Base-by-base conservation (phyloP, 1,140 invertebrate species). In the Hyles vespertilio region DNA sequence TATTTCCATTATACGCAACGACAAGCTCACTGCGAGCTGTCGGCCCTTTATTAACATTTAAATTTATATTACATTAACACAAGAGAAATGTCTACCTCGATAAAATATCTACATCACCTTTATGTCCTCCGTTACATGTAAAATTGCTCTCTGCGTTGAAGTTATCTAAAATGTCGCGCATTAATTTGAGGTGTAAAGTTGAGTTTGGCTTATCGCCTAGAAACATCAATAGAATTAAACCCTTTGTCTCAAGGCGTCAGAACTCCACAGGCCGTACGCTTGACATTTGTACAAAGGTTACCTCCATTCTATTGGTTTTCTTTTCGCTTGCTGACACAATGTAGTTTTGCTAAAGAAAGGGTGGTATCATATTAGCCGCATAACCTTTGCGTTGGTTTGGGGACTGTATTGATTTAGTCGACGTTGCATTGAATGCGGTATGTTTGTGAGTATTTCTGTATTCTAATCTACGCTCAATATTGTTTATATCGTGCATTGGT, bases 271-370 rank as follows among this genome's bases (percentile, higher is more conserved):
- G 70, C 65, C 61, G 76, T 72, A 74, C 70, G 77, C 71, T 78
- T 87, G 85, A 79, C 85, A 89, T 89, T 89, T 89, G 69, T 79
- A 72, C 68, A 88, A 89, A 89, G 84, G 85, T 87, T 79, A 81
- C 71, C 70, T 75, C 73, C 61, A 69, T 77, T 78, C 73, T 69
- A 70, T 80, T 67, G 70, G 70, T 79, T 85, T 86, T 84, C 79
- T 83, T 88, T 88, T 77, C 65, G 68, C 65, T 68, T 71, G 70
- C 77, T 84, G 77, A 84, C 77, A 77, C 69, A 74, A 67, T 68
- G 72, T 79, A 74, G 67, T 76, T 79, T 77, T 75, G 60, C 63
- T 69, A 63, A 77, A 76, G 76, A 85, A 85, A 80, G 85, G 85
- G 84, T 85, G 69, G 64, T 81, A 77, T 84, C 81, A 67, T 74